Base-by-base conservation (phyloP, 2,888 invertebrate genomes). In the Cephus pulcher region DNA sequence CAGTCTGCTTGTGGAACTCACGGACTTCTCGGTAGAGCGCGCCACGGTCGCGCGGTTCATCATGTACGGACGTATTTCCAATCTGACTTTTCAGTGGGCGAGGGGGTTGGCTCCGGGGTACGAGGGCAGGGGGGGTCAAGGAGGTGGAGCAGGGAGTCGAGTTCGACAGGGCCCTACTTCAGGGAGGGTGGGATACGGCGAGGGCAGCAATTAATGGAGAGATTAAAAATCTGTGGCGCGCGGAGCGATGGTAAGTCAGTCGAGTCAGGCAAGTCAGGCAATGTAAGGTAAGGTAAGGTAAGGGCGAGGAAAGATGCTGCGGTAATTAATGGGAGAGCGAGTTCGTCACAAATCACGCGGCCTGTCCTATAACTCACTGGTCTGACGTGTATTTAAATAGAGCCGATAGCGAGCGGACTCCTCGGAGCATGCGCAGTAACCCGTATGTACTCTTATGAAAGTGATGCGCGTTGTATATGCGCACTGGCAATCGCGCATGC, bases 261-360 rank as follows among this genome's bases (percentile, higher is more conserved):
- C 71, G 69, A 76, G 34, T 33, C 75, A 75, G 70, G 75, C 69
- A 75, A 75, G 75, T 70, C 71, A 35, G 34, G 71, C 68, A 69
- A 76, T 70, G 75, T 73, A 75, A 70, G 76, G 74, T 56, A 70
- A 77, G 75, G 80, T 71, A 79, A 82, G 82, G 85, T 83, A 86
- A 86, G 88, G 87, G 88, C 89, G 89, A 89, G 88, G 89, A 90
- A 90, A 90, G 90, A 90, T 89, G 89, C 88, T 89, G 89, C 83
- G 83, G 86, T 89, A 90, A 90, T 90, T 89, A 90, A 89, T 89
- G 88, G 88, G 81, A 83, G 85, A 84, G 85, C 86, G 84, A 86
- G 88, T 87, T 88, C 89, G 87, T 89, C 89, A 88, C 90, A 90
- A 90, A 89, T 90, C 90, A 90, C 87, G 86, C 83, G 83, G 86